phyloP scores from a whole-genome alignment of 2,888 invertebrate species.

The Prostheceraeus crozeri region DNA sequence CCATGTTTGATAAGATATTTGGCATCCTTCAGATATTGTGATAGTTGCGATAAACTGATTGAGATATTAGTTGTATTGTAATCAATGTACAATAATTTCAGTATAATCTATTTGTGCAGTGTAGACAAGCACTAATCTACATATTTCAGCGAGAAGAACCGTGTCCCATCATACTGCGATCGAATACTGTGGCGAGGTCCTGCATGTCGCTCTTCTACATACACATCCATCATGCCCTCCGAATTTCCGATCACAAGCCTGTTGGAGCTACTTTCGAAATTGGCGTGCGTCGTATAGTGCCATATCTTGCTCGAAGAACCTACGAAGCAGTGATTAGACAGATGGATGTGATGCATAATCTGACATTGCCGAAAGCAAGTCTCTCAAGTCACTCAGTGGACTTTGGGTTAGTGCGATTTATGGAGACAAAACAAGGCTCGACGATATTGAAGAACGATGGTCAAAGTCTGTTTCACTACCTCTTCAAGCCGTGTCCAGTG shows the following conservation, averaged over 20 bases:
- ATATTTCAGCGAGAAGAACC: conserved; percentile 77
- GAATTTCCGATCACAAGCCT: conserved; percentile 95
- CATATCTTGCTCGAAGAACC: conserved; percentile 1
- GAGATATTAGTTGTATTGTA: no score
- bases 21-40: no score
- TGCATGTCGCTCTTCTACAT: conserved; percentile 67
- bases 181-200: conserved; percentile 79
- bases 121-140: no score
- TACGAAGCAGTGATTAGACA: conserved; percentile 30
- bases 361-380: conserved; percentile 25
- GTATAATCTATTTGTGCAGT: no score
- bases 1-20: no score
- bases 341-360: conserved; percentile 31
- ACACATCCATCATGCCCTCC: conserved; percentile 74
- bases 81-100: no score
- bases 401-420: conserved; percentile 75
- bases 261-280: conserved; percentile 78
- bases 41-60: no score
- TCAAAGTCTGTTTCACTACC: conserved; percentile 85
- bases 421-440: conserved; percentile 71
- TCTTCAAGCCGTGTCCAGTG: conserved; percentile 76
- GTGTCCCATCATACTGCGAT: conserved; percentile 97
- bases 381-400: conserved; percentile 46
- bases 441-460: conserved; percentile 85
- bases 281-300: conserved; percentile 60